Conservation (phyloP, 2,888 invertebrate genomes). For the Pterobdella sp. region DNA sequence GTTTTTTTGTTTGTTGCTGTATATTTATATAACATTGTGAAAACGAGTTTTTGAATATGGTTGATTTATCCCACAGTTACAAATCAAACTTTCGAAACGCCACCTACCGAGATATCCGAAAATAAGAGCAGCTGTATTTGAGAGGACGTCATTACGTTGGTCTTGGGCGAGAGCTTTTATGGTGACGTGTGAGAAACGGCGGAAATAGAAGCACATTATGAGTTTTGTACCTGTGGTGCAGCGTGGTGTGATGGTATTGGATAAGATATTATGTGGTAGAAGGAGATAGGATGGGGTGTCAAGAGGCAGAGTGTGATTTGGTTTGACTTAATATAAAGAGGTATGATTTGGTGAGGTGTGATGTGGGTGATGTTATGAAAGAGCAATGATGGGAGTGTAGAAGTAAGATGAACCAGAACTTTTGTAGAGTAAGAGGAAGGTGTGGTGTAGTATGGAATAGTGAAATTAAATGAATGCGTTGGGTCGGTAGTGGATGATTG, state of each 20-base stretch:
- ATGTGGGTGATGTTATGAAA: not conserved
- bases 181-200: conserved; percentile 43
- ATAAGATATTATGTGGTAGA: not conserved
- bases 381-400: too few relatives aligned
- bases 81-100: too few relatives aligned
- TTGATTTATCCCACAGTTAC: not conserved
- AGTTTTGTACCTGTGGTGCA: conserved; percentile 45
- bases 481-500: too few relatives aligned
- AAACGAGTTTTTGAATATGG: not conserved
- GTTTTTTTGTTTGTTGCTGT: not conserved
- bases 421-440: too few relatives aligned
- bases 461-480: too few relatives aligned
- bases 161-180: conserved; percentile 52
- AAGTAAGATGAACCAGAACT: too few relatives aligned
- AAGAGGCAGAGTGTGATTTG: not conserved
- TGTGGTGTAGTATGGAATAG: too few relatives aligned
- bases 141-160: conserved; percentile 54
- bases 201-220: conserved; percentile 43
- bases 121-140: conserved; percentile 51
- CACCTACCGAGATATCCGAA: conserved; percentile 50
- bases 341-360: not conserved
- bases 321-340: not conserved
- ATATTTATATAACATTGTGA: not conserved
- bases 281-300: too few relatives aligned
- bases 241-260: not conserved